Base-by-base conservation (phyloP, 2,888 invertebrate species). In the Linyphia triangularis region DNA sequence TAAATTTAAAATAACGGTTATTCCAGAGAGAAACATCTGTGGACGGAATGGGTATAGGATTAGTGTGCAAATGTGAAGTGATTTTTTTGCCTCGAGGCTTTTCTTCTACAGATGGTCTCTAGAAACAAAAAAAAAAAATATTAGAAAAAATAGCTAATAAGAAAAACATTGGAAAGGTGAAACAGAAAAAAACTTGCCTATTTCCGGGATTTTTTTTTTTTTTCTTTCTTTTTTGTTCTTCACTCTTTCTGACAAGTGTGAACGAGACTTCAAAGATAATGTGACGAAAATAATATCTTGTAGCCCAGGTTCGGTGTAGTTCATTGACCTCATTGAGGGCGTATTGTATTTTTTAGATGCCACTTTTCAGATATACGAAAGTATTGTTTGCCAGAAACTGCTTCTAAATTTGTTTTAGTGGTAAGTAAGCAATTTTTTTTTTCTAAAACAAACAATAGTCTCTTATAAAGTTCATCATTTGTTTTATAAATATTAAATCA, bases 261-360 rank as follows among this genome's bases (percentile, higher is more conserved):
- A 82, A 63, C 72, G 63, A 82, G 72, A 26, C 72, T 70, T 57
- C 82, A 70, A 24, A 82, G 82, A 72, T 82, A 82, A 82, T 70
- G 19, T 63, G 72, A 72, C 72, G 82, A 82, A 82, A 82, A 63
- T 72, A 72, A 72, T 72, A 72, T 72, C 40, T 22, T 30, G 19
- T 82, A 30, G 72, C 72, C 72, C 72, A 59, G 72, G 28, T 40
- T 72, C 26, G 30, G 43, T 30, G 51, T 43, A 28, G 70, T 72
- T 82, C 72, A 72, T 26, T 63, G 72, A 72, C 22, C 82, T 26
- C 63, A n/a, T 40, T 72, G 9, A 13, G 72, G 13, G 37, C 40
- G 19, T 24, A 40, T 77, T 77, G 63, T 63, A n/a, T 40, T 77
- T 22, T 59, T 59, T 57, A 33, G 19, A 51, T 77, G 77, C 26